Evolutionary conservation across 2,113 vertebrate species (phyloP).

Genomic region (Atrichornis clamosus): DNA sequence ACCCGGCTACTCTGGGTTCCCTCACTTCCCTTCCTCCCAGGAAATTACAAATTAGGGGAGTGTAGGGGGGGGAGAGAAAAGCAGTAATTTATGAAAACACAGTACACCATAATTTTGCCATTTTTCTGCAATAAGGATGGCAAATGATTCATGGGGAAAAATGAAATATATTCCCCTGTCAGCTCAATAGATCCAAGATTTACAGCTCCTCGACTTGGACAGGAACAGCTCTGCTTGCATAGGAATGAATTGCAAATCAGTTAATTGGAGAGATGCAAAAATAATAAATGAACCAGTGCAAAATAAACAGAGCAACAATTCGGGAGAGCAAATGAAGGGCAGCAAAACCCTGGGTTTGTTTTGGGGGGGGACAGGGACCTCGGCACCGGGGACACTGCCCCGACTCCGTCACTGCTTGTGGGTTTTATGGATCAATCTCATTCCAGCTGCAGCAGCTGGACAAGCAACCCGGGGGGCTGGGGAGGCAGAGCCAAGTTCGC

Average conservation of each 20-base stretch:
- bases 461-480: background rate
- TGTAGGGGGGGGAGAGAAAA: background rate
- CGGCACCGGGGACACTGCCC: background rate
- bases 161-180: conserved; percentile 80
- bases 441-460: background rate
- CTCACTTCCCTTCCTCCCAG: conserved; percentile 23
- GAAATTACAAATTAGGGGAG: conserved; percentile 53
- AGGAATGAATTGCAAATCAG: conserved; percentile 75
- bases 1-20: conserved; percentile 10
- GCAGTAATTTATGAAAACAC: conserved; percentile 80
- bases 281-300: background rate
- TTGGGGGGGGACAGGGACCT: background rate
- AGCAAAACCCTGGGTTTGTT: background rate
- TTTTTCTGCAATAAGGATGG: conserved; percentile 81
- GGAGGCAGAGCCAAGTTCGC: background rate
- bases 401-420: background rate
- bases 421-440: background rate
- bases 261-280: conserved; percentile 71
- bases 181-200: conserved; percentile 77
- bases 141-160: conserved; percentile 80
- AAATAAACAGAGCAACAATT: background rate
- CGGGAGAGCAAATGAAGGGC: background rate
- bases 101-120: conserved; percentile 78
- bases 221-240: conserved; percentile 73
- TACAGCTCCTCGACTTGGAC: conserved; percentile 79